Percentiles rank a stretch among this genome's conserved stretches.
phyloP scores from a whole-genome alignment of 2,888 invertebrate species.

The Homarus gammarus region DNA sequence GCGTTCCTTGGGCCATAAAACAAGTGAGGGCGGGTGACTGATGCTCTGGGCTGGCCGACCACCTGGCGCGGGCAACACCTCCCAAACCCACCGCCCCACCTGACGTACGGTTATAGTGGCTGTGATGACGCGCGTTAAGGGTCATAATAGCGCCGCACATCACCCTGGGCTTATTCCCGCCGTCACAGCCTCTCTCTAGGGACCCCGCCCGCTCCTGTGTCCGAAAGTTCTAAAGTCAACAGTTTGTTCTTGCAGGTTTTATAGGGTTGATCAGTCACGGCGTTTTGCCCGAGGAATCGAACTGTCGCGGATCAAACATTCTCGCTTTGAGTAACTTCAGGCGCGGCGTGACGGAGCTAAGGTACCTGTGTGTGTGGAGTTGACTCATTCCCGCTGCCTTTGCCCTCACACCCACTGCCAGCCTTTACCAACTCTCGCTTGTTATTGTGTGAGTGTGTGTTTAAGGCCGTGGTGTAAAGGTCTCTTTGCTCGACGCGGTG shows the following conservation, averaged over 20 bases:
- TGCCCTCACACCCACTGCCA: too few relatives aligned
- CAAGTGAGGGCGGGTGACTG: neutral
- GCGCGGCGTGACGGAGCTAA: too few relatives aligned
- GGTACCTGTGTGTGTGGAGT: too few relatives aligned
- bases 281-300: conserved; percentile 22
- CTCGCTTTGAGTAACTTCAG: conserved; percentile 40
- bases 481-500: too few relatives aligned
- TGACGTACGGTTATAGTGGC: conserved; percentile 19
- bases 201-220: conserved; percentile 8
- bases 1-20: conserved; percentile 7
- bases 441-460: too few relatives aligned
- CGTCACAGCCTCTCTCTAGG: neutral
- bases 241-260: conserved; percentile 61
- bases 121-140: conserved; percentile 47
- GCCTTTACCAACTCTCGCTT: too few relatives aligned
- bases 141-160: conserved; percentile 17
- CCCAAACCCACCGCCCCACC: neutral
- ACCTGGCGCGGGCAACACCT: neutral
- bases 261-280: conserved; percentile 52
- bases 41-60: neutral
- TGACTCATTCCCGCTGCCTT: too few relatives aligned
- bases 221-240: conserved; percentile 60
- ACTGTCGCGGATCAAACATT: conserved; percentile 36
- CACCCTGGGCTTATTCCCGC: neutral
- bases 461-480: too few relatives aligned